Evolutionary conservation across 2,113 vertebrate species (phyloP), one percentile per base, ranked within the genome.

Genomic region (Mesitornis unicolor): DNA sequence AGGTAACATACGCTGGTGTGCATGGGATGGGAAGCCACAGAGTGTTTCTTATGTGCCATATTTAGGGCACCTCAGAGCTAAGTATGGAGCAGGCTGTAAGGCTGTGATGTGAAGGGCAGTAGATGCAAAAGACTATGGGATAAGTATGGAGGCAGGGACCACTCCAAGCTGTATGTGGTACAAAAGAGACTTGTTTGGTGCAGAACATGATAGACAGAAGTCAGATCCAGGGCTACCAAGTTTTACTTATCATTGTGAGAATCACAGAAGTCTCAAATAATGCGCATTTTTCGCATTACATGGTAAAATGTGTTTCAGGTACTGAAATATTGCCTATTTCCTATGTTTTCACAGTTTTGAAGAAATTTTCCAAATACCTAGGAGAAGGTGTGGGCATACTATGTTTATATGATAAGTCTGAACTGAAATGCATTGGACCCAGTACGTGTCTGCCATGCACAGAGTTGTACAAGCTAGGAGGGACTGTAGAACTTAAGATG

Each of bases 391-490:
- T 25, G 80, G 64, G n/a, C 38, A 21, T 38, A 7, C 17, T 47
- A 10, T 24, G 12, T 63, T 81, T 42, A 31, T 42, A 29, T 10
- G 8, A 2, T n/a, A 75, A 74, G 6, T 4, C 21, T 73, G 70
- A 50, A 15, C 35, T 68, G 35, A 89, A 76, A 33, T 35, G 22
- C 43, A 25, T 19, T 16, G 43, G 22, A 64, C 13, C 17, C 9
- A 64, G 38, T 10, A 54, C 0, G 1, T 3, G 4, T 29, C 18
- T 40, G 11, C 36, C 29, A 33, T 0, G 0, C 10, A 50, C 10
- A 63, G 48, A 50, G 14, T 3, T 1, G 10, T 47, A 47, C 15
- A 56, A 60, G 31, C 59, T 65, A 45, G 51, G 43, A 54, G 22
- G 15, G 19, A 26, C 4, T 68, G 67, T 35, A 90, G 38, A 86